Evolutionary conservation across 1,140 invertebrate genomes (phyloP).

Genomic region (Zaprionus lachaisei): DNA sequence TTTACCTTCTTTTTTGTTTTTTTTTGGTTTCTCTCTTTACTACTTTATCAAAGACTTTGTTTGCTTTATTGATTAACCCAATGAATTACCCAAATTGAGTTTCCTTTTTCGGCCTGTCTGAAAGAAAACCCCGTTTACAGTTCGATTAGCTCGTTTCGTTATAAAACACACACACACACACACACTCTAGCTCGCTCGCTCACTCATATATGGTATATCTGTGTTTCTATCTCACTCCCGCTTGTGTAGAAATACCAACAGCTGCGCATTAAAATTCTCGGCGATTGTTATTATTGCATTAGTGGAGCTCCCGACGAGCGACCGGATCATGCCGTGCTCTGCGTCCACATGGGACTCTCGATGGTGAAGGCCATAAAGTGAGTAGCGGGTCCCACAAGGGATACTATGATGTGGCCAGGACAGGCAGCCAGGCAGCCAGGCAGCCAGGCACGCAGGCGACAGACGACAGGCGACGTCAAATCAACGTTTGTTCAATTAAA

Average conservation of each 20-base stretch:
- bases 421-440: background rate
- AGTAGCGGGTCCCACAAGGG: conserved; percentile 83
- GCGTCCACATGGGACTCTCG: conserved; percentile 97
- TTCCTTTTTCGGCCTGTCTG: background rate
- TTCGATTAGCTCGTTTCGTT: conserved; percentile 39
- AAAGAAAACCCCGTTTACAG: conserved; percentile 4
- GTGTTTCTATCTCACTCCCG: background rate
- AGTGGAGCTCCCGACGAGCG: conserved; percentile 95
- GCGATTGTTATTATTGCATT: conserved; percentile 98
- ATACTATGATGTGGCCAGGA: background rate
- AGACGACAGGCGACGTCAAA: conserved; percentile 57
- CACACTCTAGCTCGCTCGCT: background rate
- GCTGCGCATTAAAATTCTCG: conserved; percentile 96
- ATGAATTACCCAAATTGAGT: background rate
- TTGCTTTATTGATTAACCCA: conserved; percentile 10
- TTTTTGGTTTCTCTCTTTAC: background rate
- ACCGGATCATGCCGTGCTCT: conserved; percentile 96
- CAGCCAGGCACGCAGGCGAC: conserved; percentile 18
- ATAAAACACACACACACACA: conserved; percentile 6
- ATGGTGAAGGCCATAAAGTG: conserved; percentile 98
- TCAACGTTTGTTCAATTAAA: conserved; percentile 79
- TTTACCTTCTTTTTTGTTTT: background rate
- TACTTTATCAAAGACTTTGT: conserved; percentile 5
- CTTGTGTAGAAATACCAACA: conserved; percentile 93
- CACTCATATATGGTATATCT: background rate